Evolutionary conservation across 2,113 vertebrate genomes (phyloP).

Genomic region (Podarcis raffonei): DNA sequence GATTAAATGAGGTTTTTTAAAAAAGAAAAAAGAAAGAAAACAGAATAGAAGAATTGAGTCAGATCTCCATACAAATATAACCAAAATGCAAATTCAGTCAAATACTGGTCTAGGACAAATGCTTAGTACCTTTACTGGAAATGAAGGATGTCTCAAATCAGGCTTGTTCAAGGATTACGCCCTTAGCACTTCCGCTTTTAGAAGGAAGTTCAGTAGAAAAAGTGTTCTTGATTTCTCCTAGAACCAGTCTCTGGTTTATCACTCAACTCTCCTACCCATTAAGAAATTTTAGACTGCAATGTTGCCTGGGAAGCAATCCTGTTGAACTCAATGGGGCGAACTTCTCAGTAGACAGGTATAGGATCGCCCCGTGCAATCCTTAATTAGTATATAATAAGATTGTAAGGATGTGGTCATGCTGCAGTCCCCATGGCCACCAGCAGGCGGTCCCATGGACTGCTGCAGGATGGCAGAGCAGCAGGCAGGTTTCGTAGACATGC

Average conservation of each 20-base stretch:
- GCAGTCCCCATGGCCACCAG: too few species aligned
- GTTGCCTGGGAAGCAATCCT: neutral
- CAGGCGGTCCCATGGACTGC: too few species aligned
- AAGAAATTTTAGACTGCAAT: neutral
- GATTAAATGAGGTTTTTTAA: slow-evolving; percentile 51
- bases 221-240: neutral
- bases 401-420: too few species aligned
- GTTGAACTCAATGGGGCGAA: too few species aligned
- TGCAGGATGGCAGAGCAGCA: too few species aligned
- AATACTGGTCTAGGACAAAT: slow-evolving; percentile 55
- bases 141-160: slow-evolving; percentile 58
- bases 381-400: too few species aligned
- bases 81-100: slow-evolving; percentile 60
- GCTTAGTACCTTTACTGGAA: slow-evolving; percentile 54
- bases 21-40: slow-evolving; percentile 49
- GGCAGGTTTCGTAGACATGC: too few species aligned
- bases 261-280: neutral
- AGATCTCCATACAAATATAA: slow-evolving; percentile 64
- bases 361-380: too few species aligned
- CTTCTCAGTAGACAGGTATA: too few species aligned
- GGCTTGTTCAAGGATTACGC: slow-evolving; percentile 15
- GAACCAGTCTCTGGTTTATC: neutral
- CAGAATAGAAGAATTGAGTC: slow-evolving; percentile 55
- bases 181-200: neutral
- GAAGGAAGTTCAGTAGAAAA: neutral